A percentile compares a stretch with the other conserved stretches of the same genome.
These are phyloP conservation scores for Acleris literana DNA, from an alignment of 2,888 invertebrate species.

Conservation along the genomic window DNA sequence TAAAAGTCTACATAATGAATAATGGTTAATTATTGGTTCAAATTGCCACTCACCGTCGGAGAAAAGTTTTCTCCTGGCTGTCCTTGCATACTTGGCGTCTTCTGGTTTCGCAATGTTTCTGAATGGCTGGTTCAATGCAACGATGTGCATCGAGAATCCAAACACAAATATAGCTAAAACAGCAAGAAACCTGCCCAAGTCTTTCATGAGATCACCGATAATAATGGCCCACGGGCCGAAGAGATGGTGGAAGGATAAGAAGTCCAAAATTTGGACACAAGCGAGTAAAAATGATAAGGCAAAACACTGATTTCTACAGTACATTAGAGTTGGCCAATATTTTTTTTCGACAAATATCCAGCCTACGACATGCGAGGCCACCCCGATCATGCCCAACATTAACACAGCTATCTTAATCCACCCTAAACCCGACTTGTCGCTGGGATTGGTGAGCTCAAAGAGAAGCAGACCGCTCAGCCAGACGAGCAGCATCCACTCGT, in stretches of 20 bases:
- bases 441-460: constrained; percentile 98
- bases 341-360: constrained; percentile 86
- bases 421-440: constrained; percentile 98
- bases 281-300: constrained; percentile 97
- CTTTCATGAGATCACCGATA: constrained; percentile 97
- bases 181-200: constrained; percentile 97
- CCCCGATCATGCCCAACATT: constrained; percentile 94
- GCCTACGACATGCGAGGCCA: constrained; percentile 94
- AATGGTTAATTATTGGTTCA: constrained; percentile 35
- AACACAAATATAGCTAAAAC: constrained; percentile 99
- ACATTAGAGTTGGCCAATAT: constrained; percentile 94
- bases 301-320: constrained; percentile 98
- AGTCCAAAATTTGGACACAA: constrained; percentile 98
- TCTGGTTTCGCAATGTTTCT: constrained; percentile 86
- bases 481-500: constrained; percentile 97
- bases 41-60: constrained; percentile 86
- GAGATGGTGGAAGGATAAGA: constrained; percentile 98
- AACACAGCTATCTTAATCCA: constrained; percentile 95
- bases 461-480: constrained; percentile 97
- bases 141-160: constrained; percentile 98
- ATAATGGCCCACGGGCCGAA: constrained; percentile 99
- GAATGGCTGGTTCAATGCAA: constrained; percentile 97
- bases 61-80: constrained; percentile 83
- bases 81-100: constrained; percentile 83
- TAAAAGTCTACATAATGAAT: constrained; percentile 2